Percentiles rank a stretch among this genome's conserved stretches.
Evolutionary conservation across 1,140 invertebrate species (phyloP).

Genomic region (Plutomurus gul): DNA sequence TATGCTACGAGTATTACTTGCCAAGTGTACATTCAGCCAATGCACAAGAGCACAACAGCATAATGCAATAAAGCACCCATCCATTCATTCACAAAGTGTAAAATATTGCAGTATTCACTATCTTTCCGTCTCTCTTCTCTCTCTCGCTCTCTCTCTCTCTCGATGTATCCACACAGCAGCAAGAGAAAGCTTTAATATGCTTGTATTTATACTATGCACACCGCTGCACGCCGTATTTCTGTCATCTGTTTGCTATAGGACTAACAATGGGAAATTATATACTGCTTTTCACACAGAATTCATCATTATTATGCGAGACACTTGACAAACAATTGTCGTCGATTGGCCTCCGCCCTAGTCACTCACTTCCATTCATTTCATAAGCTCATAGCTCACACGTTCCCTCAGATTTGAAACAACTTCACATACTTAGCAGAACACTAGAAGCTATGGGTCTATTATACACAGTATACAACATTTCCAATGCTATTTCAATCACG

Average conservation of each 20-base stretch:
- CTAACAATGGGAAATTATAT: conserved; percentile 27
- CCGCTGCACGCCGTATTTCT: background rate
- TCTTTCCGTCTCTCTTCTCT: background rate
- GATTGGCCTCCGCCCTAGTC: conserved; percentile 31
- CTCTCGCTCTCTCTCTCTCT: background rate
- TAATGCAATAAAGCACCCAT: conserved; percentile 10
- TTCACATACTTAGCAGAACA: no score
- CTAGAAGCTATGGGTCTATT: no score
- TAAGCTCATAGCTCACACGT: no score
- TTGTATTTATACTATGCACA: background rate
- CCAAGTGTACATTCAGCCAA: background rate
- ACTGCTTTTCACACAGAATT: conserved; percentile 38
- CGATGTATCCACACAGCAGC: no score
- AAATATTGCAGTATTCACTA: background rate
- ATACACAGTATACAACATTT: no score
- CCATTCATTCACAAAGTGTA: background rate
- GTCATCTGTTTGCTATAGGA: background rate
- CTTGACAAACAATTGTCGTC: conserved; percentile 42
- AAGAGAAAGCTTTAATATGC: background rate
- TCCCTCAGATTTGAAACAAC: no score
- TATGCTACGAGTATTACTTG: conserved; percentile 9
- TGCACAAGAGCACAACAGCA: background rate
- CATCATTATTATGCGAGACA: conserved; percentile 39
- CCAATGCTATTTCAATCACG: no score
- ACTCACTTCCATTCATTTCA: conserved; percentile 14